Percentiles rank a stretch among this genome's conserved stretches.
Conservation (phyloP, 2,888 invertebrate genomes). For the Keiferia lycopersicella region DNA sequence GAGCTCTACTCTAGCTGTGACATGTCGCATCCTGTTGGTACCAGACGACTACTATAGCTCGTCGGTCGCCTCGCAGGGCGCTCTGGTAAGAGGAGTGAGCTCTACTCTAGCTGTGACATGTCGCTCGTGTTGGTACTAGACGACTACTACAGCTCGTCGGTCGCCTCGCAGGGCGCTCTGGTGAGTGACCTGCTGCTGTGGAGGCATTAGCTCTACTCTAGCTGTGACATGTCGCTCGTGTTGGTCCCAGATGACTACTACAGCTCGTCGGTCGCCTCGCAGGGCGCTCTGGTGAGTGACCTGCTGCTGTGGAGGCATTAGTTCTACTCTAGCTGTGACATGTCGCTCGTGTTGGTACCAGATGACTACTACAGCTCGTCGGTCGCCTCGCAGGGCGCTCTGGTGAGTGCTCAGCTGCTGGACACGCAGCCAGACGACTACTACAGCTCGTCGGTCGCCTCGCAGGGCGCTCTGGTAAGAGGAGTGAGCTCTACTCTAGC, state of each 20-base stretch:
- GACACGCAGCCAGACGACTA: conserved; percentile 74
- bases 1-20: conserved; percentile 64
- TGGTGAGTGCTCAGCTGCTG: not conserved
- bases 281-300: conserved; percentile 73
- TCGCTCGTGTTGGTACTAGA: conserved; percentile 40
- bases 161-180: conserved; percentile 81
- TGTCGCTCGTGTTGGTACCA: no score
- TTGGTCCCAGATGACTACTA: no score
- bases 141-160: conserved; percentile 83
- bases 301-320: no score
- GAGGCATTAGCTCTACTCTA: no score
- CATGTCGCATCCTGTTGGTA: conserved; percentile 86
- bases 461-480: conserved; percentile 76
- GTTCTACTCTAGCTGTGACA: no score
- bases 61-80: conserved; percentile 82
- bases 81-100: conserved; percentile 34
- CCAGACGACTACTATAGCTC: conserved; percentile 84
- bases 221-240: no score
- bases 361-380: no score
- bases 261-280: conserved; percentile 81
- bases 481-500: no score
- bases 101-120: not conserved
- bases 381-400: no score
- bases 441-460: conserved; percentile 81
- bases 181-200: not conserved